Evolutionary conservation across 2,113 vertebrate species (phyloP).

Genomic region (Peucedramus taeniatus): DNA sequence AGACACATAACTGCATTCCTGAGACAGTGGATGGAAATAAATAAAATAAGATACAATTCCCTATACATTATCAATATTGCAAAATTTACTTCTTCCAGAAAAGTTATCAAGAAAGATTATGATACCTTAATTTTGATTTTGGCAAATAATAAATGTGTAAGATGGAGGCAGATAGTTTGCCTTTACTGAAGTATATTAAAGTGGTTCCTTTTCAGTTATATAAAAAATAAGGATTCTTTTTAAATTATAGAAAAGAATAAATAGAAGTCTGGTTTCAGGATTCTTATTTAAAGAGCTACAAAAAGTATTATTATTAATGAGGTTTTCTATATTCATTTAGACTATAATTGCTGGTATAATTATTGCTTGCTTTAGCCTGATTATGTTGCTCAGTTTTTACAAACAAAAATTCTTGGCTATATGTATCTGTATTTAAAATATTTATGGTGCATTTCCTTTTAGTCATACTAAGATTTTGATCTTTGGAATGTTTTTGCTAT

Average conservation of each 20-base stretch:
- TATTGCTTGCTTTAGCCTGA: not conserved
- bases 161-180: not conserved
- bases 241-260: not conserved
- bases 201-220: not conserved
- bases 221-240: not conserved
- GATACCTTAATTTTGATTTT: not conserved
- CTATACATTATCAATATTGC: not conserved
- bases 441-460: not conserved
- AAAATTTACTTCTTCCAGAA: not conserved
- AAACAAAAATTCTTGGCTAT: not conserved
- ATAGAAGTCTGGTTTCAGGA: not conserved
- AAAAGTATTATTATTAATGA: not conserved
- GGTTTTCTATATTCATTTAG: not conserved
- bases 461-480: not conserved
- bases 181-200: not conserved
- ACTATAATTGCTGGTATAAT: not conserved
- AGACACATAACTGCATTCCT: not conserved
- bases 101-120: not conserved
- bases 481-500: not conserved
- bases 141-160: not conserved
- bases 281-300: not conserved
- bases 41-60: not conserved
- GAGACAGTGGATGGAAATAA: not conserved
- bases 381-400: not conserved
- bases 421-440: not conserved